Evolutionary conservation across 1,140 invertebrate species (phyloP).

Genomic region (Mycetomoellerius zeteki): DNA sequence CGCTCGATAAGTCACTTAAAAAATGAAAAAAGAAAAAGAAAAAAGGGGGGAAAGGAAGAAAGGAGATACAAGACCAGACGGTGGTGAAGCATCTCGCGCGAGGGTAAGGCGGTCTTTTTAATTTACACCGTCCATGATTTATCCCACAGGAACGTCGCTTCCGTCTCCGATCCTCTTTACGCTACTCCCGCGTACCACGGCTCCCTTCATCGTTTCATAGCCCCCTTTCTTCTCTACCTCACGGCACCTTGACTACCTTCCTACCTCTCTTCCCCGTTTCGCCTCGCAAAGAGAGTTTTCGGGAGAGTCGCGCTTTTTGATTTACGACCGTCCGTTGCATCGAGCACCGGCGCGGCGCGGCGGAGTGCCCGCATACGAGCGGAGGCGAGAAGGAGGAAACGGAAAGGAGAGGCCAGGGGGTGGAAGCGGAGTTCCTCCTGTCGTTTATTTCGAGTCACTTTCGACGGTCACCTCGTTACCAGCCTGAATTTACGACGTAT

Average conservation of each 20-base stretch:
- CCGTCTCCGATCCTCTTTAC: conserved; percentile 68
- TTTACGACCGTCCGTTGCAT: conserved; percentile 79
- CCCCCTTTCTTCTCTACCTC: neutral
- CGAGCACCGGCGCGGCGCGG: conserved; percentile 35
- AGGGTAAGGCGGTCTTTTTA: conserved; percentile 70
- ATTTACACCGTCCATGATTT: conserved; percentile 77
- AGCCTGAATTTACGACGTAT: conserved; percentile 83
- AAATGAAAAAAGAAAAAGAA: neutral
- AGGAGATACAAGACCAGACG: neutral
- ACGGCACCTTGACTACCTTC: neutral
- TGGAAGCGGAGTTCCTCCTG: conserved; percentile 70
- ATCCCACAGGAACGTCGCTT: conserved; percentile 71
- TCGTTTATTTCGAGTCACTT: conserved; percentile 85
- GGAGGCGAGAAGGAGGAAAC: conserved; percentile 72
- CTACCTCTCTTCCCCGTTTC: conserved; percentile 32
- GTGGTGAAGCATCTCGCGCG: conserved; percentile 39
- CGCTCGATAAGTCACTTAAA: conserved; percentile 74
- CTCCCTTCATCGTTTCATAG: neutral
- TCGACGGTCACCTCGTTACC: conserved; percentile 86
- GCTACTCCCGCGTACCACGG: conserved; percentile 38
- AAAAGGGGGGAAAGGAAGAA: conserved; percentile 49
- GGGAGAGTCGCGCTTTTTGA: conserved; percentile 78
- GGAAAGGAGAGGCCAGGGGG: conserved; percentile 58
- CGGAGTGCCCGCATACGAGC: conserved; percentile 68
- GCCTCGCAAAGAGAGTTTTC: conserved; percentile 65